Base-by-base conservation (phyloP, 2,888 invertebrate species). In the Scotopteryx bipunctaria region DNA sequence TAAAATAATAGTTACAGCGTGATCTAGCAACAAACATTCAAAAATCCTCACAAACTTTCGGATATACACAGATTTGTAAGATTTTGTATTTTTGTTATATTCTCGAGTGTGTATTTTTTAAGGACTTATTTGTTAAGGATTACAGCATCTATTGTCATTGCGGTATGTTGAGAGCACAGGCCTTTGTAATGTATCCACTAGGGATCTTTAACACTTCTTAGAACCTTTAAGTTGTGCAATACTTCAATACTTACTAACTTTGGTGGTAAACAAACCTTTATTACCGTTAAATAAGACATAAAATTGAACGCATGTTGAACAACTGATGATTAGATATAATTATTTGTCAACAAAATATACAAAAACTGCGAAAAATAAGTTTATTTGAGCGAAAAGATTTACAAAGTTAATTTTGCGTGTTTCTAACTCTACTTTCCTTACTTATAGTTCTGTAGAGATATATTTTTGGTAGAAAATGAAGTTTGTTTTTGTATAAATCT, bases 121-220 rank as follows among this genome's bases (percentile, higher is more conserved):
- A n/a, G n/a, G n/a, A n/a, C n/a, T n/a, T n/a, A n/a, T 29, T 17
- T 6, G 11, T 6, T 8, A 31, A 40, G 19, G 41, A 41, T 29
- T 31, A 14, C 2, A 13, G 3, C 19, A 19, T 14, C 11, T 32
- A 6, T 36, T 36, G 38, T 46, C 38, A 33, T 6, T 45, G 59
- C 64, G 63, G 53, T 51, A 46, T 44, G 41, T 59, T 49, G 42
- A 45, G 35, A 40, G 36, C 35, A n/a, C n/a, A n/a, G n/a, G n/a
- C 66, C 11, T 64, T 67, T 68, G 69, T 58, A 70, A 70, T 65
- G 48, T 70, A 70, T 67, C 69, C 63, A 55, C 57, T 62, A 57
- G 55, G 52, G 37, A 45, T 66, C 55, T 48, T 57, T 56, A 47
- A 31, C 13, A 36, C 13, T 54, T 49, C 55, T 23, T 15, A 43